phyloP scores from a whole-genome alignment of 2,888 invertebrate species.

The Eupeodes latifasciatus region DNA sequence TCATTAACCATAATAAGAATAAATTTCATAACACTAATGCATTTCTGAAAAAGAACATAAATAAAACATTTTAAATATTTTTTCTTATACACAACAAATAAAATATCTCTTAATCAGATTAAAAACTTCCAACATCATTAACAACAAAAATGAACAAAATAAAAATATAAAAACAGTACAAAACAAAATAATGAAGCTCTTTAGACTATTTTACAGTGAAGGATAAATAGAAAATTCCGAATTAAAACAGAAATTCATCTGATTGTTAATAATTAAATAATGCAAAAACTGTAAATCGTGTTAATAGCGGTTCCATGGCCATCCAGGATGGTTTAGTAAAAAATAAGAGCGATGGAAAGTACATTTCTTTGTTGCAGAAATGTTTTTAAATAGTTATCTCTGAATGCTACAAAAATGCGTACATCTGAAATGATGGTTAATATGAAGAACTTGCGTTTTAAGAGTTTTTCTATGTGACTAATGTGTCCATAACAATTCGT shows the following conservation, averaged over 20 bases:
- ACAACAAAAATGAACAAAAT: too few relatives aligned
- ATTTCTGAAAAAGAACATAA: background rate
- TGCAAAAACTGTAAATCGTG: slow-evolving; percentile 31
- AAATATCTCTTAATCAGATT: slow-evolving; percentile 50
- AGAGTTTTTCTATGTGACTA: too few relatives aligned
- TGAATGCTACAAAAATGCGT: too few relatives aligned
- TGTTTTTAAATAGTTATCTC: too few relatives aligned
- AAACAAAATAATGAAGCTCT: background rate
- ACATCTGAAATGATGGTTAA: too few relatives aligned
- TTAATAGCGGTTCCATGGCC: slow-evolving; percentile 29
- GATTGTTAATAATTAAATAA: slow-evolving; percentile 20
- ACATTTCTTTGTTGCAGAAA: too few relatives aligned
- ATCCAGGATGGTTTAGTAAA: too few relatives aligned
- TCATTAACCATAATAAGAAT: background rate
- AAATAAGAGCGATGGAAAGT: too few relatives aligned
- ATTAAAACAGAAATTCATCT: slow-evolving; percentile 21
- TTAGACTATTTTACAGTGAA: background rate
- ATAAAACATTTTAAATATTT: slow-evolving; percentile 8
- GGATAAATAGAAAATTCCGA: slow-evolving; percentile 19
- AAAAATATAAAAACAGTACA: background rate
- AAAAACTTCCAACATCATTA: slow-evolving; percentile 20
- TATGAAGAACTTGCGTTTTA: too few relatives aligned
- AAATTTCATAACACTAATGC: background rate
- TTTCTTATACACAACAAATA: slow-evolving; percentile 14
- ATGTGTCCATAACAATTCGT: too few relatives aligned